Evolutionary conservation across 1,140 invertebrate species (phyloP).

Genomic region (Psilanteris sp.): DNA sequence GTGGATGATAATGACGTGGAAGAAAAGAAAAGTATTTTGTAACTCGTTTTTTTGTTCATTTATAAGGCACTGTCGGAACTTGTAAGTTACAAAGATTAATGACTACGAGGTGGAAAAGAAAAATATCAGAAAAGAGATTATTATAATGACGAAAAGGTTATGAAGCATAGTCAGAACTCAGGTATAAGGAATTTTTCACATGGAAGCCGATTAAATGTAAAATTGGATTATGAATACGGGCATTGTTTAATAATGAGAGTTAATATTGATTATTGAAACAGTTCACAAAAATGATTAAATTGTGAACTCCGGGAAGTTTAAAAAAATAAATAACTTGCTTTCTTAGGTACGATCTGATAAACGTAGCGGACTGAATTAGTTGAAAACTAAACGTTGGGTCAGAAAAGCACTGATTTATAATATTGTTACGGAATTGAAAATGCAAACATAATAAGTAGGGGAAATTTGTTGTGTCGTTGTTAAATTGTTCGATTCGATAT

Average conservation of each 20-base stretch:
- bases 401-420: too few species aligned
- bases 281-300: slow-evolving; percentile 7
- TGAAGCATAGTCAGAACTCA: slow-evolving; percentile 5
- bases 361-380: too few species aligned
- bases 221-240: slow-evolving; percentile 37
- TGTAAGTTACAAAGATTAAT: slow-evolving; percentile 58
- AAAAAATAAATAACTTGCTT: too few species aligned
- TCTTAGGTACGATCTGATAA: too few species aligned
- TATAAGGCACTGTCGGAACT: slow-evolving; percentile 47
- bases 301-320: too few species aligned
- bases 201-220: slow-evolving; percentile 21
- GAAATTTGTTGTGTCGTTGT: too few species aligned
- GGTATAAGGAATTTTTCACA: slow-evolving; percentile 24
- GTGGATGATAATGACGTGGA: slow-evolving; percentile 49
- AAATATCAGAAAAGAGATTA: slow-evolving; percentile 34
- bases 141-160: slow-evolving; percentile 41
- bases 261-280: slow-evolving; percentile 13
- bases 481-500: neutral
- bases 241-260: slow-evolving; percentile 26
- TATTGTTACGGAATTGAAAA: too few species aligned
- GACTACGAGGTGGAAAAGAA: slow-evolving; percentile 28
- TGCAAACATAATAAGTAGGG: too few species aligned
- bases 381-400: too few species aligned
- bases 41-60: slow-evolving; percentile 45
- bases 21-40: slow-evolving; percentile 57